Evolutionary conservation across 2,797 vertebrate genomes (phyloP).

Genomic region (Graptemys geographica): DNA sequence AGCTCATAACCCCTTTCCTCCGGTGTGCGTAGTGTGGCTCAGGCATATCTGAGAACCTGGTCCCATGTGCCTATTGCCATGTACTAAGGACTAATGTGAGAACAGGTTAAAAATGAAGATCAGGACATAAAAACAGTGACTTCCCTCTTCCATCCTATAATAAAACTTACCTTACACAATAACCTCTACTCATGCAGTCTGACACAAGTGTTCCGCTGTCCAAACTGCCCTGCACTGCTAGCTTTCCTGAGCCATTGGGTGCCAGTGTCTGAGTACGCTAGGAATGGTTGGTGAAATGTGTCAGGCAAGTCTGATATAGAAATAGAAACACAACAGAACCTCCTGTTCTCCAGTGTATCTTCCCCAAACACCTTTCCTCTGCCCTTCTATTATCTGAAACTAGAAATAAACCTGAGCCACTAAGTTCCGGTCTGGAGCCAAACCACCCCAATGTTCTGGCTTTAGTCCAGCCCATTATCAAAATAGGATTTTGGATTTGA

Average conservation of each 20-base stretch:
- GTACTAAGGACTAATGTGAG: background rate
- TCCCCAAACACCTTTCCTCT: background rate
- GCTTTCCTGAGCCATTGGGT: background rate
- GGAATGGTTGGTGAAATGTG: background rate
- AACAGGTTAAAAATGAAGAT: background rate
- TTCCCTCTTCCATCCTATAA: background rate
- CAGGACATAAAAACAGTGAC: background rate
- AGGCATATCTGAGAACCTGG: background rate
- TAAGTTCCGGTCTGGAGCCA: background rate
- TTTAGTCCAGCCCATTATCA: background rate
- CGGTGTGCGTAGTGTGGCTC: background rate
- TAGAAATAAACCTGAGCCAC: background rate
- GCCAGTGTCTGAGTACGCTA: background rate
- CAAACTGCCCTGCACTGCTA: background rate
- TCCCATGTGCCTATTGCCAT: no score
- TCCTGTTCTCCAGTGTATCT: background rate
- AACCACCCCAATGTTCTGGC: background rate
- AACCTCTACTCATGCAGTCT: background rate
- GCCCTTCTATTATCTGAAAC: background rate
- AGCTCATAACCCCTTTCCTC: background rate
- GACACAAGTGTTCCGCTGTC: background rate
- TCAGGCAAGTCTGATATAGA: slow-evolving; percentile 17
- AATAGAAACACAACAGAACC: slow-evolving; percentile 18
- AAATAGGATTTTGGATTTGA: background rate
- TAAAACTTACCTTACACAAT: background rate